A percentile compares a stretch with the other conserved stretches of the same genome.
phyloP scores from a whole-genome alignment of 1,140 invertebrate genomes.

The Camponotus floridanus region DNA sequence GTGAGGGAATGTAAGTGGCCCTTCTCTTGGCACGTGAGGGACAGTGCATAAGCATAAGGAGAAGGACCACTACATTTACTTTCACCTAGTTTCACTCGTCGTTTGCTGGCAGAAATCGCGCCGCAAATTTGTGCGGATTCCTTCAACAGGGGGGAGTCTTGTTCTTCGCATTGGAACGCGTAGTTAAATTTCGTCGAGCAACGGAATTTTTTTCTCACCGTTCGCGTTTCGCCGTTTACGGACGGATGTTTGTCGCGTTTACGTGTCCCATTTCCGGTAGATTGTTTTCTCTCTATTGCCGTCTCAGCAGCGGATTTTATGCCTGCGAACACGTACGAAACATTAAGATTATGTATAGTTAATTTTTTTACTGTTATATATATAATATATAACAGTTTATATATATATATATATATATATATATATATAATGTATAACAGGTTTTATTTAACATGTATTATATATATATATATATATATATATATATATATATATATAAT shows the following conservation, averaged over 20 bases:
- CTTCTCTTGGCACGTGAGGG: constrained; percentile 41
- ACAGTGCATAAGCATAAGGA: constrained; percentile 20
- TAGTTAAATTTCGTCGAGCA: constrained; percentile 51
- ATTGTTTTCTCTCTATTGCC: constrained; percentile 52
- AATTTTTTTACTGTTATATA: too few species aligned
- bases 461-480: too few species aligned
- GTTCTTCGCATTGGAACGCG: neutral
- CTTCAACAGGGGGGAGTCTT: neutral
- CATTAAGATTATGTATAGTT: neutral
- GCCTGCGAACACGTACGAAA: neutral
- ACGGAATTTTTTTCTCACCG: constrained; percentile 34
- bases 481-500: too few species aligned
- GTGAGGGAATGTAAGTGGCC: constrained; percentile 5
- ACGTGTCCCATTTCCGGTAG: constrained; percentile 21
- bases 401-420: too few species aligned
- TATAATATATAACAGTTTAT: too few species aligned
- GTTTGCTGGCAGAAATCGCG: constrained; percentile 4
- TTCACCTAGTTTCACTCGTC: constrained; percentile 75
- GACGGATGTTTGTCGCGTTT: neutral
- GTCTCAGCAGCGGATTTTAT: neutral
- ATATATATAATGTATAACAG: too few species aligned
- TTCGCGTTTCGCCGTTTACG: constrained; percentile 36
- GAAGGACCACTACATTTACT: constrained; percentile 54
- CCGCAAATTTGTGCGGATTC: constrained; percentile 53
- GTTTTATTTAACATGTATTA: too few species aligned